These are phyloP conservation scores for Luperina nickerlii DNA, from an alignment of 2,888 invertebrate genomes.

Conservation along the genomic window DNA sequence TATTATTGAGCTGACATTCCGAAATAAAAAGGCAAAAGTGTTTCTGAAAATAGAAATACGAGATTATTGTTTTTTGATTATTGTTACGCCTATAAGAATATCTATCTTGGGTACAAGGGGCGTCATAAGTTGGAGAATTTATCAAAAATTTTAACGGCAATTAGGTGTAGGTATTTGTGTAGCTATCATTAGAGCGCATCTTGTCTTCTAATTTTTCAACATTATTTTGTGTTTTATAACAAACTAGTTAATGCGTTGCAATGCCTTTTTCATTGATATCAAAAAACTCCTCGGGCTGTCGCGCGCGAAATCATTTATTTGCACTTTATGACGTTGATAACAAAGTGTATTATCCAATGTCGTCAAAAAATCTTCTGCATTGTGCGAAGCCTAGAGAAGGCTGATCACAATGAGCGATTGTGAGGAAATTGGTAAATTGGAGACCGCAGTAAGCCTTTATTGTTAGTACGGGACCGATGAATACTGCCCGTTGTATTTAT, in stretches of 20 bases:
- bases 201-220: neutral
- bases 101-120: neutral
- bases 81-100: neutral
- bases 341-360: constrained; percentile 35
- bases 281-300: neutral
- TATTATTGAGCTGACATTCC: neutral
- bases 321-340: neutral
- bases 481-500: neutral
- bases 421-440: constrained; percentile 23
- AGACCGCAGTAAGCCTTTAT: constrained; percentile 26
- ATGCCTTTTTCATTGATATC: too few relatives aligned
- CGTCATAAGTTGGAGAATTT: neutral
- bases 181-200: neutral
- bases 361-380: neutral
- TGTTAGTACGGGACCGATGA: constrained; percentile 6
- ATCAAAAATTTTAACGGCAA: neutral
- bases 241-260: neutral
- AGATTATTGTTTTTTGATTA: neutral
- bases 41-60: neutral
- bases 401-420: neutral
- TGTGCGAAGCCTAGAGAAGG: neutral
- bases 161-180: too few relatives aligned
- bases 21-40: neutral
- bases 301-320: neutral
- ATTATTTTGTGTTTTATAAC: neutral